Percentiles rank a stretch among this genome's conserved stretches.
Evolutionary conservation across 2,797 vertebrate genomes (phyloP).

Genomic region (Todus mexicanus): DNA sequence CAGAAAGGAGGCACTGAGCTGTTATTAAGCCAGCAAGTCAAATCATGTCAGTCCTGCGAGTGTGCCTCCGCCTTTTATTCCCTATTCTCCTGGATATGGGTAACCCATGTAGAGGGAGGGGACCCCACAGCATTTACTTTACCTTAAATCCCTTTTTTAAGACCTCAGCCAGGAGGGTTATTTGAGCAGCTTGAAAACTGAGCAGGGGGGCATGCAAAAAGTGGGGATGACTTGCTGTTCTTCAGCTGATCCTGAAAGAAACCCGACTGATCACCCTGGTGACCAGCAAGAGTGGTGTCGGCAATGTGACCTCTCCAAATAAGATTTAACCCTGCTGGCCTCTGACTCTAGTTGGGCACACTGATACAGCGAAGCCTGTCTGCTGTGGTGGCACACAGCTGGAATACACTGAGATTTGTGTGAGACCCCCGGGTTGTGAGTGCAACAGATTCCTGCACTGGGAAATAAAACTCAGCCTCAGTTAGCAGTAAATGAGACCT

Average conservation of each 20-base stretch:
- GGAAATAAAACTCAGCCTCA: background rate
- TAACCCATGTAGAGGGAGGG: background rate
- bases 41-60: background rate
- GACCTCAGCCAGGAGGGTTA: background rate
- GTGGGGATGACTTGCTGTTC: background rate
- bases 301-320: background rate
- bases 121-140: background rate
- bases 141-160: background rate
- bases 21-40: background rate
- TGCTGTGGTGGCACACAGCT: background rate
- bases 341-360: fast-evolving
- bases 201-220: background rate
- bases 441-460: fast-evolving
- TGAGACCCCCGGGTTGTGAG: background rate
- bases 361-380: fast-evolving
- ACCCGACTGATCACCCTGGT: background rate
- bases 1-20: background rate
- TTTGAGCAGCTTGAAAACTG: background rate
- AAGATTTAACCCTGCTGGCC: background rate
- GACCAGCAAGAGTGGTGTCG: background rate
- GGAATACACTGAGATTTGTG: background rate
- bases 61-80: background rate
- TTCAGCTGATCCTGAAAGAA: background rate
- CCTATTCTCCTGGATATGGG: background rate
- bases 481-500: background rate